These are phyloP conservation scores for Chaetogeoica ovagalla DNA, from an alignment of 2,888 invertebrate species.

Conservation along the genomic window DNA sequence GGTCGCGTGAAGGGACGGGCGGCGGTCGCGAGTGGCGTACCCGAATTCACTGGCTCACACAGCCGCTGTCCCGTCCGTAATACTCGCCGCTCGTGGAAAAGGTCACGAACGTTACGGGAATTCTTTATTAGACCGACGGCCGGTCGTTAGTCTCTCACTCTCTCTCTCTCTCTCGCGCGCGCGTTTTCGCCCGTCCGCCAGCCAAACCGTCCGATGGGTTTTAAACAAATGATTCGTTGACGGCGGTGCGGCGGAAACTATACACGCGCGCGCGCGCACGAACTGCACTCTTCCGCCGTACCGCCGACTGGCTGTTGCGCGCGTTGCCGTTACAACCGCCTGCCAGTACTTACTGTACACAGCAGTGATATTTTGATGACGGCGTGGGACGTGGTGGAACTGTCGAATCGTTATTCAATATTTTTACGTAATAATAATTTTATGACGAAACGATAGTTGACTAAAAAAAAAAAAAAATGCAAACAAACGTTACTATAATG, in stretches of 20 bases:
- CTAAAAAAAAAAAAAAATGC: no score
- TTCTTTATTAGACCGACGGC: constrained; percentile 44
- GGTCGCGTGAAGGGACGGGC: not conserved
- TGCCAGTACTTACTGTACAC: no score
- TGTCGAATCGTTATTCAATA: no score
- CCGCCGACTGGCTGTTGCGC: constrained; percentile 20
- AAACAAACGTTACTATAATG: no score
- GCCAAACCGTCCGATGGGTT: constrained; percentile 6
- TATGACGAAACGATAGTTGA: no score
- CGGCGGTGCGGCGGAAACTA: constrained; percentile 12
- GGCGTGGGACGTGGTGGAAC: no score
- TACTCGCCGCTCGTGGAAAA: constrained; percentile 21
- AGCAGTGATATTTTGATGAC: no score
- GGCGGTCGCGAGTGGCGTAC: no score
- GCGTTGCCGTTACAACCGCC: constrained; percentile 10
- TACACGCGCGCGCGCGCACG: not conserved
- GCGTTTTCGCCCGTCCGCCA: not conserved
- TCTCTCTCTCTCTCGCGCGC: not conserved
- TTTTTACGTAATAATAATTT: no score
- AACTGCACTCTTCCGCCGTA: not conserved
- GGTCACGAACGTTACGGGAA: constrained; percentile 52
- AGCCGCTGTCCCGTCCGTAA: not conserved
- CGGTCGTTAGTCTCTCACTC: constrained; percentile 51
- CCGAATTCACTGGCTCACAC: no score
- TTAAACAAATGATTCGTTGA: constrained; percentile 48